A percentile compares a stretch with the other conserved stretches of the same genome.
Evolutionary conservation across 2,888 invertebrate genomes (phyloP).

Genomic region (Dryadula phaetusa): DNA sequence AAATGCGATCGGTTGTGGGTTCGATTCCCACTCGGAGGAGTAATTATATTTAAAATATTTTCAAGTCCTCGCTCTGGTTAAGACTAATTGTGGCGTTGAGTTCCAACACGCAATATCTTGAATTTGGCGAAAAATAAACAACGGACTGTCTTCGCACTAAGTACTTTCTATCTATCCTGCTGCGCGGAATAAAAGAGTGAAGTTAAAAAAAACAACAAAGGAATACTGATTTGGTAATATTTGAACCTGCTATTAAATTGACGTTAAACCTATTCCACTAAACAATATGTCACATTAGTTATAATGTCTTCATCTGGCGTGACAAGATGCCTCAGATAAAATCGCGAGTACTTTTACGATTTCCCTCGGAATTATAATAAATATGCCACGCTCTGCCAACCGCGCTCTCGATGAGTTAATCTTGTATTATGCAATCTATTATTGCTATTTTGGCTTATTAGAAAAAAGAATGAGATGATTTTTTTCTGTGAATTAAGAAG

Average conservation of each 20-base stretch:
- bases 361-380: conserved; percentile 43
- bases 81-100: too few species aligned
- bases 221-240: too few species aligned
- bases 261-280: neutral
- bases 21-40: too few species aligned
- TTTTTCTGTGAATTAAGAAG: neutral
- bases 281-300: conserved; percentile 6
- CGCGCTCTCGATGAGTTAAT: conserved; percentile 40
- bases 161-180: too few species aligned
- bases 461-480: neutral
- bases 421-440: conserved; percentile 33
- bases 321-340: conserved; percentile 43
- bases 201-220: too few species aligned
- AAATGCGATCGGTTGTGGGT: too few species aligned
- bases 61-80: too few species aligned
- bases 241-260: neutral
- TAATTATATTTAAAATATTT: too few species aligned
- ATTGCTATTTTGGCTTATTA: conserved; percentile 9
- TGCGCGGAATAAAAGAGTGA: too few species aligned
- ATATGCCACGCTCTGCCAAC: conserved; percentile 41
- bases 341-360: conserved; percentile 39
- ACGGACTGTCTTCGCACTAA: too few species aligned
- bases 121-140: too few species aligned
- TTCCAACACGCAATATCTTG: too few species aligned
- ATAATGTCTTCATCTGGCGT: conserved; percentile 34